These are phyloP conservation scores for Scrobipalpa costella DNA, from an alignment of 2,888 invertebrate species.

Conservation along the genomic window DNA sequence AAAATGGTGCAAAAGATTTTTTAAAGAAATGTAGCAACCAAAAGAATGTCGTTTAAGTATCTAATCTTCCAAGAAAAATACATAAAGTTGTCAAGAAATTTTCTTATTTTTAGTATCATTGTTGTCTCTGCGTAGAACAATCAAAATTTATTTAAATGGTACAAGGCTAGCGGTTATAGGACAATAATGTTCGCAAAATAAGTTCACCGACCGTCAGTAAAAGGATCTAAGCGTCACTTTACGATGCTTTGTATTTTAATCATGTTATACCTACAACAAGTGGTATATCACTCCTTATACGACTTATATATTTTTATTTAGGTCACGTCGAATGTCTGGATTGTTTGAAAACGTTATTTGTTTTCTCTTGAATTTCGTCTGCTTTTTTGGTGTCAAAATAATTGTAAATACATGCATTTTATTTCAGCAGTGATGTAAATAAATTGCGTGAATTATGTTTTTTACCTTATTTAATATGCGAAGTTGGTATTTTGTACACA, in stretches of 20 bases:
- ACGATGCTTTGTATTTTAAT: conserved; percentile 29
- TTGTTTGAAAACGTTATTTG: conserved; percentile 36
- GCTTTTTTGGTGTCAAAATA: conserved; percentile 37
- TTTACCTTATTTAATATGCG: background rate
- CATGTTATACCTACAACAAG: conserved; percentile 20
- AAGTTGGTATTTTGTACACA: background rate
- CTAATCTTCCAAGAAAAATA: too few relatives aligned
- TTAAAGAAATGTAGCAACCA: too few relatives aligned
- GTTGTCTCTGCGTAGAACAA: background rate
- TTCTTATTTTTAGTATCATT: too few relatives aligned
- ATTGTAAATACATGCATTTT: conserved; percentile 34
- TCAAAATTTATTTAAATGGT: background rate
- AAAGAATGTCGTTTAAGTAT: too few relatives aligned
- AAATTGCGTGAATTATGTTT: background rate
- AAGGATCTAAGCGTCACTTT: conserved; percentile 21
- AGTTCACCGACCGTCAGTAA: conserved; percentile 22
- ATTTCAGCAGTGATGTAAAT: conserved; percentile 16
- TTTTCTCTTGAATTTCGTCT: conserved; percentile 31
- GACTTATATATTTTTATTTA: conserved; percentile 20
- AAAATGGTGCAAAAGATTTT: too few relatives aligned
- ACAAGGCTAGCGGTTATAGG: conserved; percentile 6
- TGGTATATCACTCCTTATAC: conserved; percentile 3
- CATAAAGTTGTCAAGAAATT: too few relatives aligned
- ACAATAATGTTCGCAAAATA: conserved; percentile 8
- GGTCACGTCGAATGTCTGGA: conserved; percentile 37